A percentile compares a stretch with the other conserved stretches of the same genome.
Conservation (phyloP, 2,113 vertebrate species). For the Oncorhynchus keta region DNA sequence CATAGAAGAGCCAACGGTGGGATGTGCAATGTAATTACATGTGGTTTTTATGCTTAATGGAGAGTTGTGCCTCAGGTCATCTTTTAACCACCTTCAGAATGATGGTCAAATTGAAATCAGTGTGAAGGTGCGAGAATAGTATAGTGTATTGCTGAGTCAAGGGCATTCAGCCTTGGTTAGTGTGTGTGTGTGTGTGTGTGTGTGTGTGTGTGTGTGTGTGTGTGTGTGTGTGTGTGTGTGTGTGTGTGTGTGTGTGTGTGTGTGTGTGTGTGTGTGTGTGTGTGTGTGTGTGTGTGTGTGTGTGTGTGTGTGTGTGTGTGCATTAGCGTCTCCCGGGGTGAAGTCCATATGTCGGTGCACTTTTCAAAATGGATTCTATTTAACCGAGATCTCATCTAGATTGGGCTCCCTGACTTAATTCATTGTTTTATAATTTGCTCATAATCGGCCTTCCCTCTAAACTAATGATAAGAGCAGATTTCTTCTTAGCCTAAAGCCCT, state of each 20-base stretch:
- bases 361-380: slow-evolving; percentile 46
- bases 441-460: slow-evolving; percentile 41
- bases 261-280: no score
- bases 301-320: background rate
- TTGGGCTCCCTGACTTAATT: slow-evolving; percentile 45
- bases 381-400: slow-evolving; percentile 57
- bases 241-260: background rate
- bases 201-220: no score
- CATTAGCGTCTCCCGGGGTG: background rate
- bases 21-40: slow-evolving; percentile 71
- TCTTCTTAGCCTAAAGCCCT: slow-evolving; percentile 46
- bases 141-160: background rate
- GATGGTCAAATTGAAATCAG: background rate
- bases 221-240: background rate
- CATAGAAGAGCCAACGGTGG: slow-evolving; percentile 47
- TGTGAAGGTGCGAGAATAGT: background rate
- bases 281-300: no score
- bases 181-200: no score
- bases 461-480: slow-evolving; percentile 53
- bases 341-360: slow-evolving; percentile 37
- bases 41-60: slow-evolving; percentile 50
- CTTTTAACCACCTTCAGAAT: no score
- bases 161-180: background rate
- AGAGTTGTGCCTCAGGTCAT: slow-evolving; percentile 23
- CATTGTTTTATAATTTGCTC: slow-evolving; percentile 64